Evolutionary conservation across 2,888 invertebrate species (phyloP), one percentile per base, ranked within the genome.

Genomic region (Acanthosoma haemorrhoidale): DNA sequence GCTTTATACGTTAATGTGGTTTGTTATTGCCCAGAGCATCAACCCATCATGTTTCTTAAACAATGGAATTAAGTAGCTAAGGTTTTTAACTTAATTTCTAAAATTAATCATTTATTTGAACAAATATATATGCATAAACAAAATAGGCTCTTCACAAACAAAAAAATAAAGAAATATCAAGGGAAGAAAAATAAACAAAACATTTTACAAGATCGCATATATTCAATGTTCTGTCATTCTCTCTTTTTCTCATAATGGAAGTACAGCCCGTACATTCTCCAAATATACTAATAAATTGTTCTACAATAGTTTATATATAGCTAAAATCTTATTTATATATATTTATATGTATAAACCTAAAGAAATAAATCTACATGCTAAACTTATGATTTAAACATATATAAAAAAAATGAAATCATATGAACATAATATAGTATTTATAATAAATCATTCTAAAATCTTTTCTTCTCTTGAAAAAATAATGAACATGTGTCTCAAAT

Each of bases 251-350:
- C 68, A 72, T 51, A 70, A 15, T 72, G 72, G 72, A 72, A 72
- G 72, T 72, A 70, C 58, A 43, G 70, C 67, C 41, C 72, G 70
- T 59, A 69, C 72, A 70, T 72, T 68, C 72, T 71, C 69, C 71
- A 72, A 36, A 68, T 68, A 59, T 71, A 72, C 72, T 71, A 71
- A 63, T 70, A 72, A 70, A 72, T 71, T 72, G 72, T 41, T 72
- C 72, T 72, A 72, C 72, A 72, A 69, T 71, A 71, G 59, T 72
- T 72, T 63, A 69, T 72, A 72, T 71, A 72, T 70, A 70, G 70
- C 72, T 72, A 72, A 72, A 63, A 43, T 71, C 71, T 71, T 72
- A 71, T 72, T 72, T 70, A 69, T 72, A 71, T 72, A 69, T 69
- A 69, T 61, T 61, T 38, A 66, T 66, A 66, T 66, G 59, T 71